A percentile compares a stretch with the other conserved stretches of the same genome.
phyloP scores from a whole-genome alignment of 2,113 vertebrate genomes.

The Carassius carassius region DNA sequence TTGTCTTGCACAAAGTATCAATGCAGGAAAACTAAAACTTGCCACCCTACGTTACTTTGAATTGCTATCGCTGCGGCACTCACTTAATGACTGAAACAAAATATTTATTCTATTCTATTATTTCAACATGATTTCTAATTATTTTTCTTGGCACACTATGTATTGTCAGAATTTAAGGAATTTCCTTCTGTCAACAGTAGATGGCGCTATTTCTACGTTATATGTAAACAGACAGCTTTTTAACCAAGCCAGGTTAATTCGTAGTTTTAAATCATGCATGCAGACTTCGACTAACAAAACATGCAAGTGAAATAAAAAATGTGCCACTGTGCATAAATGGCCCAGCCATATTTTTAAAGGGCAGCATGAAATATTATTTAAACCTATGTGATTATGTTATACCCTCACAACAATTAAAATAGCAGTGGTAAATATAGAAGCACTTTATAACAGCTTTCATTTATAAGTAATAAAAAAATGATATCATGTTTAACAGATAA shows the following conservation, averaged over 20 bases:
- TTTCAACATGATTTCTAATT: background rate
- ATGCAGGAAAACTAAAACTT: background rate
- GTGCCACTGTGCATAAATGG: too few relatives aligned
- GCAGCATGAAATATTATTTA: background rate
- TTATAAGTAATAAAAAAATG: background rate
- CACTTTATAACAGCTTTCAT: too few relatives aligned
- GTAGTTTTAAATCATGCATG: background rate
- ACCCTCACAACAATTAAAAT: background rate
- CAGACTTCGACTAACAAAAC: background rate
- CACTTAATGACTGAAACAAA: background rate
- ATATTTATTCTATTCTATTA: background rate
- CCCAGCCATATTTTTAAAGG: background rate
- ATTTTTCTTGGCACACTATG: background rate
- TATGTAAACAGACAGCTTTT: background rate
- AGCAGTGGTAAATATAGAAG: background rate
- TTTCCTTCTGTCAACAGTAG: conserved; percentile 3
- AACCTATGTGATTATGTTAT: background rate
- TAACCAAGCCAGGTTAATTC: background rate
- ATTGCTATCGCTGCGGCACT: background rate
- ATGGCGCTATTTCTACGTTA: background rate
- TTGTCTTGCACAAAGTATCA: background rate
- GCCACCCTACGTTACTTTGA: background rate
- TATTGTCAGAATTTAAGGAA: background rate
- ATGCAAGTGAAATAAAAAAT: background rate
- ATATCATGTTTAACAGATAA: background rate